Evolutionary conservation across 2,113 vertebrate genomes (phyloP), one percentile per base, ranked within the genome.

Genomic region (Riparia riparia): DNA sequence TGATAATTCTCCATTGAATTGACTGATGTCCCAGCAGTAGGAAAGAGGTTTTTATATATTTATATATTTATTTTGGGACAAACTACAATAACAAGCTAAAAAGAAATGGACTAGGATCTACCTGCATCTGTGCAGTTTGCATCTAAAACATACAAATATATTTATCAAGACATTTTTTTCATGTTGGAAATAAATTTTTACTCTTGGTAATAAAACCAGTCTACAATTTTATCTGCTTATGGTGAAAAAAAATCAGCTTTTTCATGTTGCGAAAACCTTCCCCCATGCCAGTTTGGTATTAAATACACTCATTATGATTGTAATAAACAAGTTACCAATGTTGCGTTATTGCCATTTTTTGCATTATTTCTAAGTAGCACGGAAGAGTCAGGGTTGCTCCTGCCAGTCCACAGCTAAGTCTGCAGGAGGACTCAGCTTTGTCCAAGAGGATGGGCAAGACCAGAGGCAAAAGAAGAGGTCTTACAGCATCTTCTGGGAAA

Each of bases 151-250:
- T 96, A 82, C 84, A 95, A 86, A 86, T 63, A 44, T 29, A 85
- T 74, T 73, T 94, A 65, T 72, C 17, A 57, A 92, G 71, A 29
- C 6, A 42, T 44, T 21, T 58, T 78, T 16, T 34, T 94, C 68
- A 50, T 83, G 34, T 17, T 88, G 53, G 60, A 32, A 80, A 65
- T 86, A 77, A 91, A 68, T 14, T 97, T 85, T 93, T 86, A 82
- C 76, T 42, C 34, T 25, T 89, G 49, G 50, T 51, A 63, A 63
- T 93, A 89, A 93, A 93, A 80, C 26, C 92, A 90, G 87, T 82
- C 63, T 87, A 86, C 54, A 89, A 77, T 90, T 97, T 96, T 39
- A 70, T 86, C 49, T 61, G 49, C 39, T 74, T 56, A 24, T 26
- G 39, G 32, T 64, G 44, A 63, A 91, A 90, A 77, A 6, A 3